Base-by-base conservation (phyloP, 2,888 invertebrate species). In the Mylabris sibirica region DNA sequence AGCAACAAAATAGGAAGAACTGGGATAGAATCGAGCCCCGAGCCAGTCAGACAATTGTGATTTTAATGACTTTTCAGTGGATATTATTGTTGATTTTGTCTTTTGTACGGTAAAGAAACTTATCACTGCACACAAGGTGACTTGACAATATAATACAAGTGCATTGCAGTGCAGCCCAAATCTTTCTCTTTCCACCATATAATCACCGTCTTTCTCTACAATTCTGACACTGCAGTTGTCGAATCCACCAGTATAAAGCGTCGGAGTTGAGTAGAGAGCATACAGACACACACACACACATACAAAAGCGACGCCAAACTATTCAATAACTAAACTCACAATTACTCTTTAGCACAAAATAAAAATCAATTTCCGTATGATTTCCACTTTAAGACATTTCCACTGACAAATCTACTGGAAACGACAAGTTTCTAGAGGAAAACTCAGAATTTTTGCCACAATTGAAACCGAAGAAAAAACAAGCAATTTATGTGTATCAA, bases 311-410 rank as follows among this genome's bases (percentile, higher is more conserved):
- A 79, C 76, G 76, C 24, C 57, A 24, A 57, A 24, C 79, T 75
- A 80, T 81, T 81, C 81, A 80, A 81, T 81, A 81, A 81, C 81
- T 78, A 76, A 77, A 77, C 76, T 77, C 78, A 81, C 82, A 82
- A 81, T 81, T 82, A 81, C 80, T 80, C 78, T 77, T 78, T 77
- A 77, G 78, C 77, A 74, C 77, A 76, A 77, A 81, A 81, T 81
- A 80, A 80, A 81, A 81, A 81, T 81, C 81, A 81, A 82, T 82
- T 82, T 82, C 82, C 81, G 81, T 78, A 75, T 79, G 77, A 82
- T 79, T 82, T 81, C 79, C 79, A 79, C 79, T 75, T 72, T 75
- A 49, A 26, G 38, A 63, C 38, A 30, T 67, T 64, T 60, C 63
- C 26, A 14, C 12, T 14, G 22, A 59, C 57, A 64, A 59, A 44